Conservation (phyloP, 2,888 invertebrate genomes). For the Macrophya alboannulata region DNA sequence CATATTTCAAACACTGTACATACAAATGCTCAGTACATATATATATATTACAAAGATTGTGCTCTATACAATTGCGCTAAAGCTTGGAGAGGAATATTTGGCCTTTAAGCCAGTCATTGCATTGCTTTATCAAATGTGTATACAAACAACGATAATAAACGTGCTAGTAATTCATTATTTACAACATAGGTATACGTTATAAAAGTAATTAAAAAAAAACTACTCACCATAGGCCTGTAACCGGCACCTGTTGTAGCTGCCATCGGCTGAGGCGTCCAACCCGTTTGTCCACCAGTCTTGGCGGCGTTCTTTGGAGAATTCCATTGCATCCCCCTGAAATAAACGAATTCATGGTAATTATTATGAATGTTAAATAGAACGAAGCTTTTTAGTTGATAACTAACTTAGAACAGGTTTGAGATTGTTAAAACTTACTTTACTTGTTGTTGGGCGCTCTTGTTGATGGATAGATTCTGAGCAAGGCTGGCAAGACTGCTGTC, state of each 20-base stretch:
- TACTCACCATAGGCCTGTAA: constrained; percentile 93
- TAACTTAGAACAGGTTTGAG: not conserved
- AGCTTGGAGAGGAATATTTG: constrained; percentile 19
- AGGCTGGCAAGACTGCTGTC: constrained; percentile 96
- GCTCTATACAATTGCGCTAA: constrained; percentile 29
- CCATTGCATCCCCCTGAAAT: constrained; percentile 92
- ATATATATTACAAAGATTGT: not conserved
- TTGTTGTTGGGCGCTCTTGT: constrained; percentile 87
- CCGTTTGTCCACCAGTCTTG: constrained; percentile 86
- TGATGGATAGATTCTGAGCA: constrained; percentile 95
- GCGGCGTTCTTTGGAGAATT: constrained; percentile 94
- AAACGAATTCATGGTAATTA: constrained; percentile 47
- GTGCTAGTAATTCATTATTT: constrained; percentile 32
- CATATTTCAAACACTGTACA: not conserved
- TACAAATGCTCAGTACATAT: not conserved
- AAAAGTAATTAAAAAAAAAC: constrained; percentile 38
- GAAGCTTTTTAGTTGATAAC: constrained; percentile 2
- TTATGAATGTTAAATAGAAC: not conserved
- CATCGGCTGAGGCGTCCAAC: constrained; percentile 95
- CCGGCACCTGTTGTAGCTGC: constrained; percentile 94
- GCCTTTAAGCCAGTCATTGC: not conserved
- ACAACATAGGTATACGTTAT: constrained; percentile 12
- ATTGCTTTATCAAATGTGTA: constrained; percentile 7
- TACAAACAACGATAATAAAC: constrained; percentile 23
- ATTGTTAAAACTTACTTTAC: constrained; percentile 83